Evolutionary conservation across 2,888 invertebrate species (phyloP), one percentile per base, ranked within the genome.

Genomic region (Nymphalis urticae): DNA sequence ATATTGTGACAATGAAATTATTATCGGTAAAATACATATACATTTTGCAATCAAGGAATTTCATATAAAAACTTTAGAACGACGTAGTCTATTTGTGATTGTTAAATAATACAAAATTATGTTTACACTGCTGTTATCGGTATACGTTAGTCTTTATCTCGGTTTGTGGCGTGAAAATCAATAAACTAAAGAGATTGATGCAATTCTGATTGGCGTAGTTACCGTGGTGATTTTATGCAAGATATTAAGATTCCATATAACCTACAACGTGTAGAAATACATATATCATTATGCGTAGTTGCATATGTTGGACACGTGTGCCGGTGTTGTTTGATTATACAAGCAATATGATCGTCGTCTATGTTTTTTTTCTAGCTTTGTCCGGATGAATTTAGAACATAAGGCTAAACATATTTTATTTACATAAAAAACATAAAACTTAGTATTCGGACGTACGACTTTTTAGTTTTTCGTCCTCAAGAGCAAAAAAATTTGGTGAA

Each of bases 141-240:
- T 63, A 24, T n/a, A 21, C 17, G 10, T 16, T 32, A 36, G 13
- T n/a, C 21, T 54, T 54, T 48, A 42, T 63, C 54, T 47, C 7
- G 42, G n/a, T 24, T 24, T 42, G 24, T 63, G 47, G 47, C 48
- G 56, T n/a, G 13, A 4, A 48, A 19, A 19, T 56, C 48, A 19
- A 56, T 56, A 64, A 64, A 58, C 58, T 42, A 50, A 56, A 16
- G 2, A 64, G 48, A 27, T 48, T 48, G 19, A 27, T 48, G 19
- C 48, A 54, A 5, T 48, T 64, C 24, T 27, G 32, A 58, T 19
- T 17, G 19, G 54, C 9, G n/a, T 17, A 58, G 54, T 36, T 8
- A 21, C 10, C 9, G 19, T 17, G 17, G 32, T 56, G 27, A 27
- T 16, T 54, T 54, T 54, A 24, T 54, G 27, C 54, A 36, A 16